Base-by-base conservation (phyloP, 2,888 invertebrate genomes). In the Balanococcus diminutus region DNA sequence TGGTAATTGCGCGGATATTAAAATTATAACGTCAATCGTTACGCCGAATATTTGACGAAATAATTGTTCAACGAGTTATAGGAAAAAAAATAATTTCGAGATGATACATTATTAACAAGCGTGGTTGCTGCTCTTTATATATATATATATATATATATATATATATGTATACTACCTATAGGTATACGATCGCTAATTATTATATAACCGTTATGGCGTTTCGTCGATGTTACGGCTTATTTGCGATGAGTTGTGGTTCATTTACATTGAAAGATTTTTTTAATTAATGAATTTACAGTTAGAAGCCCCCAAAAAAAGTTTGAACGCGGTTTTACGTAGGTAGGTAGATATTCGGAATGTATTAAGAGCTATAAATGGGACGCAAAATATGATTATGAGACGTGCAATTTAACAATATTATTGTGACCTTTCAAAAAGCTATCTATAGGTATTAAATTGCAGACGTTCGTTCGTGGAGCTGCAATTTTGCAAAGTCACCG, bases 201-300 rank as follows among this genome's bases (percentile, higher is more conserved):
- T 67, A 28, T 67, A 67, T 67, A 67, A 67, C 67, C 67, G 67
- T 67, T 67, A 67, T 31, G 25, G 25, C n/a, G 2, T 67, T 28
- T 67, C 67, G 67, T 28, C 67, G 67, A 67, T 67, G 67, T 67
- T 67, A 67, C 67, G 67, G 67, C 67, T 67, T 67, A 67, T 67
- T 67, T 25, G 31, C 31, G 28, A 31, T 31, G 67, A 28, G 28
- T 67, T 67, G 67, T 67, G 67, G 67, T 67, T 67, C 67, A 67
- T 67, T 67, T 67, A 67, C 67, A 67, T 67, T 25, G 67, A 25
- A 67, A 67, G 67, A 67, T 67, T 28, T 67, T 42, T 51, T 67
- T 67, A 67, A 67, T 67, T 67, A 67, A 67, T 31, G 16, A 14
- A 28, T 31, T 67, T 67, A 67, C 67, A 67, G 67, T 67, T 51